These are phyloP conservation scores for Maniola hyperantus DNA, from an alignment of 2,888 invertebrate species.

Conservation along the genomic window DNA sequence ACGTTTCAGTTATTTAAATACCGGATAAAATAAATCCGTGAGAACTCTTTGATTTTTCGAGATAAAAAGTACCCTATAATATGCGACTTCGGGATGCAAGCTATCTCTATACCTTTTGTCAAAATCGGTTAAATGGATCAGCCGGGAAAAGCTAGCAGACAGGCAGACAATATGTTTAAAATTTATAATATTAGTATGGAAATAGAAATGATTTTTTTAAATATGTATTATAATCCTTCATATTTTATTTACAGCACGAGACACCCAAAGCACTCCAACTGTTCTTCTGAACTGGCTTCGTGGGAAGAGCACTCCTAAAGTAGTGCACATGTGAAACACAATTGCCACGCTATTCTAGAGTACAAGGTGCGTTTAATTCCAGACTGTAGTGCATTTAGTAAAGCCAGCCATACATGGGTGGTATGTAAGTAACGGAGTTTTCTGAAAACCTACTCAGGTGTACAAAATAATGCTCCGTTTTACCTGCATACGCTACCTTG, in stretches of 20 bases:
- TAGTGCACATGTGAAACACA: conserved; percentile 73
- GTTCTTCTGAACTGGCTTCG: conserved; percentile 91
- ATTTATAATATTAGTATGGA: too few relatives aligned
- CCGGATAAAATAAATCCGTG: too few relatives aligned
- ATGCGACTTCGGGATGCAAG: too few relatives aligned
- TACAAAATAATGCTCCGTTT: not conserved
- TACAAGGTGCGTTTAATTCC: conserved; percentile 12
- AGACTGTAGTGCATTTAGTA: conserved; percentile 28
- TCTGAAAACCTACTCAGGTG: too few relatives aligned
- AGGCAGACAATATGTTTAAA: too few relatives aligned
- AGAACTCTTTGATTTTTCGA: too few relatives aligned
- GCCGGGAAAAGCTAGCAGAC: too few relatives aligned
- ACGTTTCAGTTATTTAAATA: too few relatives aligned
- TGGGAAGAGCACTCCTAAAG: conserved; percentile 88
- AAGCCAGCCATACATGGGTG: not conserved
- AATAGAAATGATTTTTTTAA: too few relatives aligned
- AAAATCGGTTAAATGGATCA: too few relatives aligned
- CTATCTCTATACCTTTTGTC: too few relatives aligned
- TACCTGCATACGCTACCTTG: not conserved
- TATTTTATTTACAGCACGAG: conserved; percentile 84
- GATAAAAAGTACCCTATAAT: too few relatives aligned
- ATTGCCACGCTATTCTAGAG: conserved; percentile 2
- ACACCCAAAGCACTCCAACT: conserved; percentile 90
- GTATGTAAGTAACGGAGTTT: not conserved
- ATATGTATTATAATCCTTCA: conserved; percentile 11